phyloP scores from a whole-genome alignment of 2,113 vertebrate species.

The Perognathus longimembris region DNA sequence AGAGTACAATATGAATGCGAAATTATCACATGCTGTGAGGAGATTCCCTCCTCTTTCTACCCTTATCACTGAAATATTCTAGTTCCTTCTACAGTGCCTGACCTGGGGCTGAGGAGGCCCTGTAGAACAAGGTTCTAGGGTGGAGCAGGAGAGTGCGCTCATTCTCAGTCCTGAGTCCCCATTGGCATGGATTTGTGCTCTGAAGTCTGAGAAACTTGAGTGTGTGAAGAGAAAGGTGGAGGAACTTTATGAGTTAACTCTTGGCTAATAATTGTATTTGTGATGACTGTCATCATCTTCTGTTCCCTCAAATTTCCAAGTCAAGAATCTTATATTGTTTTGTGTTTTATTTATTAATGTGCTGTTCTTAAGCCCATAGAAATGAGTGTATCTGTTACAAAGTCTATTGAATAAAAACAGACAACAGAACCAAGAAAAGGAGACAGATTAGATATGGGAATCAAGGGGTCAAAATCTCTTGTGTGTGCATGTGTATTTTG shows the following conservation, averaged over 20 bases:
- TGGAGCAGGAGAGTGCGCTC: neutral
- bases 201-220: neutral
- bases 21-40: neutral
- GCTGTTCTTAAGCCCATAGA: neutral
- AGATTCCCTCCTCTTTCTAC: rapidly evolving
- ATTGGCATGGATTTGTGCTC: neutral
- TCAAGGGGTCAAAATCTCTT: neutral
- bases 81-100: neutral
- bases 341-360: neutral
- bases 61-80: rapidly evolving
- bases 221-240: neutral
- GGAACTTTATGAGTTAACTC: neutral
- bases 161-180: neutral
- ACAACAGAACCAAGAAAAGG: neutral
- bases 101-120: too few relatives aligned
- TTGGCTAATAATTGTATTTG: neutral
- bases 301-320: neutral
- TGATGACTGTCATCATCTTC: neutral
- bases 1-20: neutral
- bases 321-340: neutral
- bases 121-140: neutral
- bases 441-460: neutral
- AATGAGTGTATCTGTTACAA: neutral
- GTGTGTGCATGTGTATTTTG: too few relatives aligned
- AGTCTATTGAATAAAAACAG: neutral